phyloP scores from a whole-genome alignment of 1,140 invertebrate species.

The Lethrus apterus region DNA sequence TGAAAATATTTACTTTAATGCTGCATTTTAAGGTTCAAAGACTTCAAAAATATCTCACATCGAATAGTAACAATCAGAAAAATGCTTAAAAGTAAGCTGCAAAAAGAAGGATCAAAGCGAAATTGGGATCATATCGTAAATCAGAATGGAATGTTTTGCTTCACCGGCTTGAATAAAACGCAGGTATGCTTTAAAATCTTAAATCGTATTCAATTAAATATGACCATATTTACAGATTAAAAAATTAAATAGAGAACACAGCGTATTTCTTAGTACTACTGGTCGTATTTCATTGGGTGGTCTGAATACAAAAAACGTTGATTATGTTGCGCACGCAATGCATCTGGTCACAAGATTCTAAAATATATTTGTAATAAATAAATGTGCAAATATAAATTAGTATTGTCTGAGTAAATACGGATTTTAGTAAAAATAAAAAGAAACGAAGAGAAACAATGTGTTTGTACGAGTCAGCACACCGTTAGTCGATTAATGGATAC shows the following conservation, averaged over 20 bases:
- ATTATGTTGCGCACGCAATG: conserved; percentile 85
- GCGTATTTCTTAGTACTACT: conserved; percentile 96
- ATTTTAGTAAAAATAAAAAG: too few species aligned
- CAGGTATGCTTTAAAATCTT: conserved; percentile 59
- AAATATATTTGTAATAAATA: too few species aligned
- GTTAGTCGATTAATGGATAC: too few species aligned
- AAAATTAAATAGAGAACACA: conserved; percentile 84
- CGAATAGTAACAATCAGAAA: conserved; percentile 87
- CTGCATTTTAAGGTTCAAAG: conserved; percentile 56
- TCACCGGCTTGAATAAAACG: conserved; percentile 81
- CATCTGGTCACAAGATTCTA: conserved; percentile 77
- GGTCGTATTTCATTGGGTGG: conserved; percentile 98
- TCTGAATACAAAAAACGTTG: conserved; percentile 90
- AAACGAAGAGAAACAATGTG: too few species aligned
- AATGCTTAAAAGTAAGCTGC: conserved; percentile 68
- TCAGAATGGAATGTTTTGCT: conserved; percentile 99
- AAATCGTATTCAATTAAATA: conserved; percentile 15
- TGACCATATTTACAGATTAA: conserved; percentile 63
- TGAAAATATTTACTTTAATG: not conserved
- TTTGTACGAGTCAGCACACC: too few species aligned
- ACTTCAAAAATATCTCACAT: conserved; percentile 97
- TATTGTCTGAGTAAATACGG: too few species aligned
- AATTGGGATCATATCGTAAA: conserved; percentile 96
- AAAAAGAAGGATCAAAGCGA: conserved; percentile 73
- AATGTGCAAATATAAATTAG: too few species aligned